A percentile compares a stretch with the other conserved stretches of the same genome.
Evolutionary conservation across 2,113 vertebrate species (phyloP).

Genomic region (Ellobius talpinus): DNA sequence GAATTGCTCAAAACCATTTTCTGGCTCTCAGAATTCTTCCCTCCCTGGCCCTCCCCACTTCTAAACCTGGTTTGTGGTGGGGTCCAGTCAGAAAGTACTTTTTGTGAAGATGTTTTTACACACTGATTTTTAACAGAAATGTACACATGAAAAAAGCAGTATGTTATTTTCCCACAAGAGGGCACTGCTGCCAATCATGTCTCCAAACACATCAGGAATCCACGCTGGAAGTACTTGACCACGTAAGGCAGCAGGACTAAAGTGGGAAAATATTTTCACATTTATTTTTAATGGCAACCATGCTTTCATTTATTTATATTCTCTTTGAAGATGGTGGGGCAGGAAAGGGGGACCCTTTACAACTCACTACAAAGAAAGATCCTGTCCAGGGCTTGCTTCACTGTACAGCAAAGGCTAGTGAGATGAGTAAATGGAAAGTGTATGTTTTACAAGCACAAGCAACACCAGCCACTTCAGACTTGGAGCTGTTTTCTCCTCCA

Average conservation of each 20-base stretch:
- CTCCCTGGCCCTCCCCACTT: background rate
- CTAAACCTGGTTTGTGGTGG: background rate
- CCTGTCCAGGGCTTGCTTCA: background rate
- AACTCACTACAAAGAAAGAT: background rate
- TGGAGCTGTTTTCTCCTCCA: background rate
- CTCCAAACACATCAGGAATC: background rate
- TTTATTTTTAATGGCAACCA: conserved; percentile 51
- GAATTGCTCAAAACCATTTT: background rate
- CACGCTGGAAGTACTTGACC: background rate
- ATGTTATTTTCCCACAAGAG: conserved; percentile 63
- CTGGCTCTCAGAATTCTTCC: background rate
- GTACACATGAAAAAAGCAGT: conserved; percentile 2
- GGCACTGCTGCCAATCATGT: conserved; percentile 63
- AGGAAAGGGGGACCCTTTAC: background rate
- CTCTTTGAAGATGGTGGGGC: conserved; percentile 11
- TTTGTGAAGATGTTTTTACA: background rate
- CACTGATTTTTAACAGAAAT: conserved; percentile 30
- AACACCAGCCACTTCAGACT: background rate
- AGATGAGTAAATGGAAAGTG: background rate
- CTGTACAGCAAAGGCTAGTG: background rate
- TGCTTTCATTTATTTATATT: conserved; percentile 36
- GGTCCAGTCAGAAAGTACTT: background rate
- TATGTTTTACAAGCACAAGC: background rate
- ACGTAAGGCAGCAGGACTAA: conserved; percentile 43
- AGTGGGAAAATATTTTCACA: background rate